Evolutionary conservation across 2,113 vertebrate genomes (phyloP).

Genomic region (Saguinus midas): DNA sequence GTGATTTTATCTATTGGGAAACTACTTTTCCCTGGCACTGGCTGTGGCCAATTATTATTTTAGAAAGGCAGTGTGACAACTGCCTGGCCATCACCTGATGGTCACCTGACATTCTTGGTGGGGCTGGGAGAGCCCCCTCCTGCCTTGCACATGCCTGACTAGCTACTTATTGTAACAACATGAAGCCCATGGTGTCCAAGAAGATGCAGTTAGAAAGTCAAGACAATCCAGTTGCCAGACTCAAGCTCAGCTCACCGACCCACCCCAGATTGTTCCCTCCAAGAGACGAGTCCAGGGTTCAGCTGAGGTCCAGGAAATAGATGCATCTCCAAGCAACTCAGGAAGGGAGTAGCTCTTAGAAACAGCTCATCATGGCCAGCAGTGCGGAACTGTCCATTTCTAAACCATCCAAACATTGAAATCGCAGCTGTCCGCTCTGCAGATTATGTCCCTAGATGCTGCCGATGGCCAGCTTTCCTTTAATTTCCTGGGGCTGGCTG

Average conservation of each 20-base stretch:
- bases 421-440: background rate
- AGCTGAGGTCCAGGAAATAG: background rate
- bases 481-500: background rate
- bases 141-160: too few relatives aligned
- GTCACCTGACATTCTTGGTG: too few relatives aligned
- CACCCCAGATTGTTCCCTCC: background rate
- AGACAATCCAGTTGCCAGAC: background rate
- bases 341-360: background rate
- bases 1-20: too few relatives aligned
- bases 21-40: too few relatives aligned
- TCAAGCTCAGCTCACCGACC: background rate
- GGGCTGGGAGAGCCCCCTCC: too few relatives aligned
- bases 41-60: too few relatives aligned
- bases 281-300: background rate
- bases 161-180: too few relatives aligned
- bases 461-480: background rate
- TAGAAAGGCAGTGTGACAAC: too few relatives aligned
- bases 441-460: background rate
- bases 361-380: accelerated
- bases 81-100: too few relatives aligned
- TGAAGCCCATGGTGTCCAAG: background rate
- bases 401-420: accelerated
- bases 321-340: background rate
- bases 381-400: accelerated
- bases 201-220: background rate